Percentiles rank a stretch among this genome's conserved stretches.
These are phyloP conservation scores for Athalia rosae DNA, from an alignment of 2,888 invertebrate species.

Conservation along the genomic window DNA sequence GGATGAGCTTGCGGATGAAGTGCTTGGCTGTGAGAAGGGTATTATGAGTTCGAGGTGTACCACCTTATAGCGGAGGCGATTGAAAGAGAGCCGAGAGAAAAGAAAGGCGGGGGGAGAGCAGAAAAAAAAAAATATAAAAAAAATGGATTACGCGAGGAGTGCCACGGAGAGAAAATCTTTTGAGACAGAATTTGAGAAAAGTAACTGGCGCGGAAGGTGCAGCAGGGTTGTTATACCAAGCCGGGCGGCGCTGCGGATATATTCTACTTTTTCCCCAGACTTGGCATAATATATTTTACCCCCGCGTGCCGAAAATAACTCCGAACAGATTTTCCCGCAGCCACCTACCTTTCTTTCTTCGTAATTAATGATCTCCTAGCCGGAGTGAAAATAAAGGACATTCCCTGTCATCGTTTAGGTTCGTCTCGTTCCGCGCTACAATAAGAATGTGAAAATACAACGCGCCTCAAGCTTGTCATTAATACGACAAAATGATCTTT, in stretches of 20 bases:
- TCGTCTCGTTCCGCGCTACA: slow-evolving; percentile 23
- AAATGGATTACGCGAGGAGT: slow-evolving; percentile 17
- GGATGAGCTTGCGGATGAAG: too few relatives aligned
- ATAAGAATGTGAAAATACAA: slow-evolving; percentile 8
- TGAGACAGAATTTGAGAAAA: slow-evolving; percentile 37
- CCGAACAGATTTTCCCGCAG: slow-evolving; percentile 46
- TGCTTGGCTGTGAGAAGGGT: too few relatives aligned
- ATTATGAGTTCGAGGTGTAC: too few relatives aligned
- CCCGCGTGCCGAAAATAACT: slow-evolving; percentile 47
- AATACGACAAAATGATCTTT: slow-evolving; percentile 31
- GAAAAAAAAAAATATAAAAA: slow-evolving; percentile 9
- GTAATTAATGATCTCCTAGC: slow-evolving; percentile 42
- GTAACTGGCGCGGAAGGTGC: slow-evolving; percentile 25
- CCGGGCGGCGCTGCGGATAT: slow-evolving; percentile 9
- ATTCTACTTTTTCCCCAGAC: slow-evolving; percentile 10
- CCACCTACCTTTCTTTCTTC: slow-evolving; percentile 31
- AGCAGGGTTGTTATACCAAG: slow-evolving; percentile 13
- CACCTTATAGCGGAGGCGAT: neutral
- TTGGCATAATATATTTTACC: slow-evolving; percentile 40
- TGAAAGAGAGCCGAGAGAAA: slow-evolving; percentile 10
- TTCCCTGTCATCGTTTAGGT: slow-evolving; percentile 29
- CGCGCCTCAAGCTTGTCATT: slow-evolving; percentile 17
- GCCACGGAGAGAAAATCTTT: slow-evolving; percentile 15
- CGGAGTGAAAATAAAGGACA: slow-evolving; percentile 37
- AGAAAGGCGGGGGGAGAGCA: slow-evolving; percentile 20